Evolutionary conservation across 2,113 vertebrate genomes (phyloP).

Genomic region (Leuciscus idus): DNA sequence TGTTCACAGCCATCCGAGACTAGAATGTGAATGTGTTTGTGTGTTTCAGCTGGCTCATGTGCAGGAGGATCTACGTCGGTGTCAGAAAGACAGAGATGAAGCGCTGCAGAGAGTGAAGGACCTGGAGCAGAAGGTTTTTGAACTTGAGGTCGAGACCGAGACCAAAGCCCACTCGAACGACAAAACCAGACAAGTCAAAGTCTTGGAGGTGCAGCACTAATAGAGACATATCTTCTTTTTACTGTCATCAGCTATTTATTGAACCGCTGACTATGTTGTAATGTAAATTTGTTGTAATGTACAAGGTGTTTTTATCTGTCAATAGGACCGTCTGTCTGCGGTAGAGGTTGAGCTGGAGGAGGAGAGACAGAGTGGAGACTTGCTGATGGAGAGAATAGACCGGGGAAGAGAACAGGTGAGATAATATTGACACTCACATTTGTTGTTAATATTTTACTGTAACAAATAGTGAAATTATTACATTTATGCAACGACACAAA

Average conservation of each 20-base stretch:
- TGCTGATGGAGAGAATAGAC: slow-evolving; percentile 88
- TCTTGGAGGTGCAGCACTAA: slow-evolving; percentile 83
- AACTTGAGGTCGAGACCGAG: slow-evolving; percentile 85
- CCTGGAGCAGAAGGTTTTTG: slow-evolving; percentile 83
- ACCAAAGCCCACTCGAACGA: slow-evolving; percentile 81
- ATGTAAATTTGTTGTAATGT: neutral
- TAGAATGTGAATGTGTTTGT: slow-evolving; percentile 5
- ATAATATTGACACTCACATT: neutral
- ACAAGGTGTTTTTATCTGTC: slow-evolving; percentile 28
- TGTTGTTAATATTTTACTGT: neutral
- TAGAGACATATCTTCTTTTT: neutral
- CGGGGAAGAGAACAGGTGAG: slow-evolving; percentile 92
- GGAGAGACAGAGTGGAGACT: slow-evolving; percentile 88
- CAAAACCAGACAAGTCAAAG: slow-evolving; percentile 82
- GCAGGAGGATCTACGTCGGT: slow-evolving; percentile 82
- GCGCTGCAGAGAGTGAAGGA: slow-evolving; percentile 77
- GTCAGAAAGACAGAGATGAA: slow-evolving; percentile 85
- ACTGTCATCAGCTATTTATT: neutral
- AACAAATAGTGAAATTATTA: neutral
- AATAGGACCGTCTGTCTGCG: slow-evolving; percentile 86
- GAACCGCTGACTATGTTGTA: neutral
- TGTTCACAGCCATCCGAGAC: neutral
- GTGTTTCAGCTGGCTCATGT: slow-evolving; percentile 77
- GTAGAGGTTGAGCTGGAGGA: slow-evolving; percentile 92
- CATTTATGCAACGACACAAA: neutral